Evolutionary conservation across 2,797 vertebrate species (phyloP).

Genomic region (Smutsia gigantea): DNA sequence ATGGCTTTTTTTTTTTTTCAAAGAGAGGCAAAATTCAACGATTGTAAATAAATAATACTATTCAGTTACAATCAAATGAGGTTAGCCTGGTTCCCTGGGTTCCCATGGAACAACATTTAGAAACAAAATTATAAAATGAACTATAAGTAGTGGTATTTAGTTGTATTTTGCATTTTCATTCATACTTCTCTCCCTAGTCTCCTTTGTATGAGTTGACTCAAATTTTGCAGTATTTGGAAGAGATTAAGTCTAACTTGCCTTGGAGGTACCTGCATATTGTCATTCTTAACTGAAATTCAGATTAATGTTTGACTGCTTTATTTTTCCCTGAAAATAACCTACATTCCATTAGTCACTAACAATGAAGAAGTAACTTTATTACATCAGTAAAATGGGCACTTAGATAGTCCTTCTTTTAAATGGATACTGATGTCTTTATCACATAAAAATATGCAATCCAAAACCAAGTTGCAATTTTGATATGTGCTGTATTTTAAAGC

Average conservation of each 20-base stretch:
- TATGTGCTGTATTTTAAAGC: background rate
- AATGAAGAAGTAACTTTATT: constrained; percentile 51
- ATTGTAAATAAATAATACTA: background rate
- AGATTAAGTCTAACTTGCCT: background rate
- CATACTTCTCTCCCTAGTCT: background rate
- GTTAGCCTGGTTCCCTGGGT: background rate
- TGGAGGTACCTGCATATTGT: background rate
- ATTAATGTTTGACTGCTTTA: constrained; percentile 47
- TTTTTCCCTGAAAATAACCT: constrained; percentile 64
- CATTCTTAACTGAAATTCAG: constrained; percentile 52
- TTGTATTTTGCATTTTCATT: constrained; percentile 37
- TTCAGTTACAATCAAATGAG: background rate
- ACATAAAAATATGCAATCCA: background rate
- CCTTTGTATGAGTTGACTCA: constrained; percentile 25
- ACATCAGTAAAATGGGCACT: background rate
- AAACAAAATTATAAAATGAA: constrained; percentile 37
- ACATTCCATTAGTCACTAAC: constrained; percentile 22
- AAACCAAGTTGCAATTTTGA: background rate
- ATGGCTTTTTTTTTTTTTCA: background rate
- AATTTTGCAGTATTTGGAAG: background rate
- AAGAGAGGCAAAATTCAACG: background rate
- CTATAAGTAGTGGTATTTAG: constrained; percentile 11
- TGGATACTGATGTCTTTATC: background rate
- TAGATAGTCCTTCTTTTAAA: constrained; percentile 51
- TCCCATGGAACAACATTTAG: background rate